Evolutionary conservation across 2,888 invertebrate genomes (phyloP).

Genomic region (Oscheius sp.): DNA sequence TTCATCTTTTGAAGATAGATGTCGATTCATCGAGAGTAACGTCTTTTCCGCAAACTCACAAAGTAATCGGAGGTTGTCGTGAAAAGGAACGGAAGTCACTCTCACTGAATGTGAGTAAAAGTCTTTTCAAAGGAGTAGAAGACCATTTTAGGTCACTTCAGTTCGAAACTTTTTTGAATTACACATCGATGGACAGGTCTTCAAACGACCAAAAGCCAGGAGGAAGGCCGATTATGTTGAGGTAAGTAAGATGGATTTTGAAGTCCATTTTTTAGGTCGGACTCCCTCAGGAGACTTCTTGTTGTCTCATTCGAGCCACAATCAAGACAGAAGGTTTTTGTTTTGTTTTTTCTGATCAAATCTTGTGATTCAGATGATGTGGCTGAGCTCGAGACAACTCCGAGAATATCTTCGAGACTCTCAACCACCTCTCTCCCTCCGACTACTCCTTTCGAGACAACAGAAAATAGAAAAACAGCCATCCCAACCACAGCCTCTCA

Average conservation of each 20-base stretch:
- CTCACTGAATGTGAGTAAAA: slow-evolving; percentile 21
- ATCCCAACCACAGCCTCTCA: background rate
- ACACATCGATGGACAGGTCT: slow-evolving; percentile 14
- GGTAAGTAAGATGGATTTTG: background rate
- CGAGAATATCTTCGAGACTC: background rate
- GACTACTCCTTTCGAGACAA: background rate
- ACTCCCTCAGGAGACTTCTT: slow-evolving; percentile 24
- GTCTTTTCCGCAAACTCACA: slow-evolving; percentile 9
- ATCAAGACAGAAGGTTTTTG: slow-evolving; percentile 14
- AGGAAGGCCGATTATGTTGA: background rate
- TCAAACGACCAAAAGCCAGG: slow-evolving; percentile 10
- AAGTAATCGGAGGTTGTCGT: slow-evolving; percentile 27
- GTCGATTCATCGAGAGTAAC: slow-evolving; percentile 14
- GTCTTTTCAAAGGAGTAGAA: background rate
- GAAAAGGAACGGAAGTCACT: slow-evolving; percentile 25
- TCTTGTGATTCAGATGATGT: background rate
- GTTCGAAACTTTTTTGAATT: slow-evolving; percentile 16
- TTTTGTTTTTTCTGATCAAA: no score
- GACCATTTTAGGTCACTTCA: slow-evolving; percentile 17
- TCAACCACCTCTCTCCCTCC: background rate
- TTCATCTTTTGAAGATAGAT: slow-evolving; percentile 7
- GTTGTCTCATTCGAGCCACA: slow-evolving; percentile 18
- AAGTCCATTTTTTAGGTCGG: slow-evolving; percentile 8
- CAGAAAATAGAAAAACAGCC: background rate
- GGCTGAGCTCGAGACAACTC: background rate